Evolutionary conservation across 2,797 vertebrate species (phyloP).

Genomic region (Oophaga sylvatica): DNA sequence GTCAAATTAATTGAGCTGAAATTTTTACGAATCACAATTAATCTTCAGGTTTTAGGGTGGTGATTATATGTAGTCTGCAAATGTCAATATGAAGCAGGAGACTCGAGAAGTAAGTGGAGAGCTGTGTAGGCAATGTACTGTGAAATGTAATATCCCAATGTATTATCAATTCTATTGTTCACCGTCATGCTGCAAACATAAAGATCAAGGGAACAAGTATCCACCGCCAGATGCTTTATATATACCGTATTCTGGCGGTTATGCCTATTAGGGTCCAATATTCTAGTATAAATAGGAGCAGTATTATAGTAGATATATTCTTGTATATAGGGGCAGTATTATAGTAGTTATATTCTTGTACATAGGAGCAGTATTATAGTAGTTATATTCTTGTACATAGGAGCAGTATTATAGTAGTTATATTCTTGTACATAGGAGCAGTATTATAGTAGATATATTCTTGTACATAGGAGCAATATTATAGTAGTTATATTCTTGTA

Average conservation of each 20-base stretch:
- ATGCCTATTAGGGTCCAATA: background rate
- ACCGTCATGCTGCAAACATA: background rate
- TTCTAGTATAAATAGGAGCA: too few relatives aligned
- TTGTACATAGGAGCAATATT: too few relatives aligned
- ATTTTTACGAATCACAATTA: slow-evolving; percentile 17
- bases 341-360: too few relatives aligned
- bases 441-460: too few relatives aligned
- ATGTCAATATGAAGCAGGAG: slow-evolving; percentile 9
- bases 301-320: too few relatives aligned
- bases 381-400: too few relatives aligned
- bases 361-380: too few relatives aligned
- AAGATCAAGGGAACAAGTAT: background rate
- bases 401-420: too few relatives aligned
- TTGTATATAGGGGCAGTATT: too few relatives aligned
- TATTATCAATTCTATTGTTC: background rate
- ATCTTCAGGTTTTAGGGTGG: background rate
- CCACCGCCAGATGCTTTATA: background rate
- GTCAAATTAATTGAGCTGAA: slow-evolving; percentile 8
- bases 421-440: too few relatives aligned
- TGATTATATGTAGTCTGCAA: background rate
- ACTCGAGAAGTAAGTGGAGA: background rate
- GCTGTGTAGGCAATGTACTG: background rate
- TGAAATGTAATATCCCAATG: background rate
- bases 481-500: too few relatives aligned
- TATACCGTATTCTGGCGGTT: background rate